A percentile compares a stretch with the other conserved stretches of the same genome.
These are phyloP conservation scores for Stenichneumon culpator DNA, from an alignment of 2,888 invertebrate genomes.

Conservation along the genomic window DNA sequence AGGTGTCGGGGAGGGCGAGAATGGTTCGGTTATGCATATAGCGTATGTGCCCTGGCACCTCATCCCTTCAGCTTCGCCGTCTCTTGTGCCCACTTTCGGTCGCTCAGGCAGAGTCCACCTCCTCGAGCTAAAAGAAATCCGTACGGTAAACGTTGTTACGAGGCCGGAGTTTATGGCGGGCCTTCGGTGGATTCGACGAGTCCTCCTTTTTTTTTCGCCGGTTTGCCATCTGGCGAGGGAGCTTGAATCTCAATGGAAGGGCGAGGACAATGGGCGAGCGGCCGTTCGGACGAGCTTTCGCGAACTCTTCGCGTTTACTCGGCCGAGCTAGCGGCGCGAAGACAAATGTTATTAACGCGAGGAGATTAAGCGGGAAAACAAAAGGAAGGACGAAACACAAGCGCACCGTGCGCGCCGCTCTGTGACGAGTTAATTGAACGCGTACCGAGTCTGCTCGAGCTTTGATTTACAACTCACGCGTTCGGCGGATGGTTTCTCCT, in stretches of 20 bases:
- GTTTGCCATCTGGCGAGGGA: background rate
- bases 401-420: constrained; percentile 57
- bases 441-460: constrained; percentile 68
- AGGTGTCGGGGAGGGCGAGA: constrained; percentile 79
- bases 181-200: constrained; percentile 22
- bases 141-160: constrained; percentile 80
- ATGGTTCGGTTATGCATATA: constrained; percentile 78
- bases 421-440: constrained; percentile 74
- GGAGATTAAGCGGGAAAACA: constrained; percentile 27
- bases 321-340: constrained; percentile 47
- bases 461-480: constrained; percentile 73
- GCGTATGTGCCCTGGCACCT: constrained; percentile 43
- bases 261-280: background rate
- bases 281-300: background rate
- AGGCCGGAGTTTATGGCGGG: constrained; percentile 77
- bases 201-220: background rate
- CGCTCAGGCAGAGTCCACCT: constrained; percentile 69
- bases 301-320: constrained; percentile 7
- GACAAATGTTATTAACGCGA: constrained; percentile 67
- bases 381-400: constrained; percentile 37
- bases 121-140: constrained; percentile 77
- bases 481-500: constrained; percentile 49
- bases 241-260: background rate
- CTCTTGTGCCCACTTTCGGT: constrained; percentile 30
- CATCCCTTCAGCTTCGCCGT: constrained; percentile 28